Percentiles rank a stretch among this genome's conserved stretches.
Evolutionary conservation across 2,797 vertebrate genomes (phyloP).

Genomic region (Hydrolagus colliei): DNA sequence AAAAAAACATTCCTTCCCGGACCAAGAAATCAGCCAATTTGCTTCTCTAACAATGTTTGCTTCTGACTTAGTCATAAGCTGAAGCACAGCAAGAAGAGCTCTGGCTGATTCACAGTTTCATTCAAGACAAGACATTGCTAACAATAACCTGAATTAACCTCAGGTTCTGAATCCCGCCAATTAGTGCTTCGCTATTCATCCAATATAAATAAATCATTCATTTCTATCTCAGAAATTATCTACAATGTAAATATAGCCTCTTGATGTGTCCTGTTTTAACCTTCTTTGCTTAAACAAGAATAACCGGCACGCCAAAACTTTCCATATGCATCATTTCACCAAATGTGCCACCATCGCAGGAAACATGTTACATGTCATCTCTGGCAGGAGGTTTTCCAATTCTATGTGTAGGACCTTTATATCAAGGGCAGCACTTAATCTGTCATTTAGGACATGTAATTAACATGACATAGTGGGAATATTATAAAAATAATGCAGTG

Average conservation of each 20-base stretch:
- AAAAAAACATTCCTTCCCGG: background rate
- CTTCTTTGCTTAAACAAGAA: slow-evolving; percentile 2
- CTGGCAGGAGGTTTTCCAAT: background rate
- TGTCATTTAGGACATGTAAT: background rate
- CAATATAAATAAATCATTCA: slow-evolving; percentile 6
- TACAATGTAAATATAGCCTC: background rate
- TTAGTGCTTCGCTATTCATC: background rate
- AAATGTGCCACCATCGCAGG: background rate
- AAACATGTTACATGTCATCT: background rate
- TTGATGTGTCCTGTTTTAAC: slow-evolving; percentile 1
- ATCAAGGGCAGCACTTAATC: background rate
- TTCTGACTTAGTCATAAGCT: background rate
- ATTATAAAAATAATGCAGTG: background rate
- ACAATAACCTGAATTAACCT: background rate
- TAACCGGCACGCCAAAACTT: background rate
- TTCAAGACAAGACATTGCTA: background rate
- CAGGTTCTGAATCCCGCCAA: background rate
- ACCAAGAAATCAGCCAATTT: background rate
- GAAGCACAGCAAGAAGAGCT: background rate
- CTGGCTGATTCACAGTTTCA: background rate
- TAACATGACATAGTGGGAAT: background rate
- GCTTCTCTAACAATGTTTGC: background rate
- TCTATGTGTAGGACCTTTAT: background rate
- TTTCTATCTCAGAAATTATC: background rate
- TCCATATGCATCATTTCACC: background rate